A percentile compares a stretch with the other conserved stretches of the same genome.
Conservation (phyloP, 1,140 invertebrate species). For the Melanaphis sacchari region DNA sequence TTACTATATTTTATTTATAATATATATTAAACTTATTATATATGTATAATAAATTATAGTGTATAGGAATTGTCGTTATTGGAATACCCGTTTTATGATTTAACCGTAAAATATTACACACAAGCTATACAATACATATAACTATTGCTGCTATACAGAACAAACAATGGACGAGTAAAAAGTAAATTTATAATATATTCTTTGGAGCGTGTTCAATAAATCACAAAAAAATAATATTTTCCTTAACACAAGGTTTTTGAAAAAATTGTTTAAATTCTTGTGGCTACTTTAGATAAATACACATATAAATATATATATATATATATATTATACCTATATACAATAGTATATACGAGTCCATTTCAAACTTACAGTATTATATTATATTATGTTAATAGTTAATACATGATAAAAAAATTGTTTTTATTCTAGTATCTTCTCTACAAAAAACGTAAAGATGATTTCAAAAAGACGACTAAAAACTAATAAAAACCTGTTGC, state of each 20-base stretch:
- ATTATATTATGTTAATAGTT: too few relatives aligned
- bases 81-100: slow-evolving; percentile 3
- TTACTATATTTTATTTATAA: too few relatives aligned
- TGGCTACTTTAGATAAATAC: neutral
- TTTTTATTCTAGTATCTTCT: too few relatives aligned
- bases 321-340: too few relatives aligned
- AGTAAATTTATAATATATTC: slow-evolving; percentile 49
- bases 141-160: neutral
- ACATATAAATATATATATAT: too few relatives aligned
- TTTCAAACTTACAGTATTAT: too few relatives aligned
- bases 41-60: too few relatives aligned
- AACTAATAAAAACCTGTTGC: slow-evolving; percentile 16
- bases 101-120: neutral
- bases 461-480: neutral
- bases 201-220: slow-evolving; percentile 26
- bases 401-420: too few relatives aligned
- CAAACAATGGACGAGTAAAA: slow-evolving; percentile 49
- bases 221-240: slow-evolving; percentile 10
- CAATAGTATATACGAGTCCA: neutral
- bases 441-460: neutral
- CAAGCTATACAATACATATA: neutral
- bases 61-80: too few relatives aligned
- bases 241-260: neutral
- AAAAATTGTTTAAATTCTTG: neutral
- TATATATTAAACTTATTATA: too few relatives aligned